Conservation (phyloP, 2,113 vertebrate species). For the Plotosus lineatus region DNA sequence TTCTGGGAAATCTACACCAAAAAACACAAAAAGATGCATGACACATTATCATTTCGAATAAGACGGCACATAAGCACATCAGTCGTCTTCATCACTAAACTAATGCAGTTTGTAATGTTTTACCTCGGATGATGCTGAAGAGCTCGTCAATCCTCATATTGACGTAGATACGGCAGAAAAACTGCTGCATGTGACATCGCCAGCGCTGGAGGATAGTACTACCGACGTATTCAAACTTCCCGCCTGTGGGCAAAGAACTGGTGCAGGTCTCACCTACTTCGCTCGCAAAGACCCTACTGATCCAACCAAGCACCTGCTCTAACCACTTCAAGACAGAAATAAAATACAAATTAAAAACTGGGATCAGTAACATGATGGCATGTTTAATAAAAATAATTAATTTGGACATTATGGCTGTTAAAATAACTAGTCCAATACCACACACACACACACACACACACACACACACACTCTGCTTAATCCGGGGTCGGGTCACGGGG, state of each 20-base stretch:
- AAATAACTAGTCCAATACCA: not conserved
- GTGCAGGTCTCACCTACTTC: slow-evolving; percentile 45
- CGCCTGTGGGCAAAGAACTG: slow-evolving; percentile 6
- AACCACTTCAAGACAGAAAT: slow-evolving; percentile 80
- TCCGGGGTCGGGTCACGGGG: too few relatives aligned
- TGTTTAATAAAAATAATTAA: not conserved
- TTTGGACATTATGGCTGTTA: not conserved
- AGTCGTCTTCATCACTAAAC: not conserved
- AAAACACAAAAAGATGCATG: not conserved
- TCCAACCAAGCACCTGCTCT: slow-evolving; percentile 92
- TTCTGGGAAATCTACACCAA: slow-evolving; percentile 92
- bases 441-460: not conserved
- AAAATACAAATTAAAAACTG: not conserved
- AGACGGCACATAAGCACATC: not conserved
- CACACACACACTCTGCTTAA: too few relatives aligned
- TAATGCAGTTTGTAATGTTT: not conserved
- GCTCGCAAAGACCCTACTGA: slow-evolving; percentile 84
- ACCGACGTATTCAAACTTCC: slow-evolving; percentile 45
- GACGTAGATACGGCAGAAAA: slow-evolving; percentile 94
- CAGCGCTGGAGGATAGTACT: slow-evolving; percentile 81
- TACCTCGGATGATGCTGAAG: slow-evolving; percentile 95
- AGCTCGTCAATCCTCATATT: slow-evolving; percentile 96
- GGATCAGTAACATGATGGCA: not conserved
- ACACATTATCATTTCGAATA: not conserved
- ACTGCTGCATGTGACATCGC: slow-evolving; percentile 92